These are phyloP conservation scores for Physeter macrocephalus DNA, from an alignment of 2,113 vertebrate species.

Conservation along the genomic window DNA sequence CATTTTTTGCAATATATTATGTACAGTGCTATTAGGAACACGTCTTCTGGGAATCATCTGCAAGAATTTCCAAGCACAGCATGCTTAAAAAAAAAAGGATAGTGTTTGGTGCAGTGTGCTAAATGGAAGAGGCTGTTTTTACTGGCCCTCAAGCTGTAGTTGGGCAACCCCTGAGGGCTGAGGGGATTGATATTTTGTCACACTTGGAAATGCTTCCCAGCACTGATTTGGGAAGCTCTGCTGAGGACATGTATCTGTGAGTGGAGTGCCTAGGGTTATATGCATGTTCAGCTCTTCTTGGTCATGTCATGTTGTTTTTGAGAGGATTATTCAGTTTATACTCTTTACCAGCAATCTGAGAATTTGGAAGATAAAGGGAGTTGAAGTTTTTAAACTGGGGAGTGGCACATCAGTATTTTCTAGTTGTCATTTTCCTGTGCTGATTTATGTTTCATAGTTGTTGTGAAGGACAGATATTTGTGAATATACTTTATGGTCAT, in stretches of 20 bases:
- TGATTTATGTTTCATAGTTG: not conserved
- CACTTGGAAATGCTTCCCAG: not conserved
- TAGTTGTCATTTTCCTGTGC: not conserved
- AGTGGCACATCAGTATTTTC: not conserved
- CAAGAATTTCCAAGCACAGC: not conserved
- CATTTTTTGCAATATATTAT: not conserved
- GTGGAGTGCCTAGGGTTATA: not conserved
- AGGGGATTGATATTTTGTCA: not conserved
- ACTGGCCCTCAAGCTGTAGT: not conserved
- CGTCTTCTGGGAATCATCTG: not conserved
- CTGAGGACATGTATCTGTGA: fast-evolving
- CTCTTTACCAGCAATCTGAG: not conserved
- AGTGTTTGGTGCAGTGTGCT: not conserved
- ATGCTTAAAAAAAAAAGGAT: not conserved
- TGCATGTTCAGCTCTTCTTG: not conserved
- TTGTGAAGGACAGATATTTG: not conserved
- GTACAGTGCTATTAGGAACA: not conserved
- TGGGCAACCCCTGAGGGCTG: not conserved
- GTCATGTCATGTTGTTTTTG: not conserved
- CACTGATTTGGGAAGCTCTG: not conserved
- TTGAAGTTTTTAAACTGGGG: not conserved
- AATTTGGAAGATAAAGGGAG: not conserved
- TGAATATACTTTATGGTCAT: not conserved
- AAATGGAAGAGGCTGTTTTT: not conserved
- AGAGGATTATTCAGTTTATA: not conserved